Conservation (phyloP, 2,797 vertebrate species). For the Fistularia commersonii region DNA sequence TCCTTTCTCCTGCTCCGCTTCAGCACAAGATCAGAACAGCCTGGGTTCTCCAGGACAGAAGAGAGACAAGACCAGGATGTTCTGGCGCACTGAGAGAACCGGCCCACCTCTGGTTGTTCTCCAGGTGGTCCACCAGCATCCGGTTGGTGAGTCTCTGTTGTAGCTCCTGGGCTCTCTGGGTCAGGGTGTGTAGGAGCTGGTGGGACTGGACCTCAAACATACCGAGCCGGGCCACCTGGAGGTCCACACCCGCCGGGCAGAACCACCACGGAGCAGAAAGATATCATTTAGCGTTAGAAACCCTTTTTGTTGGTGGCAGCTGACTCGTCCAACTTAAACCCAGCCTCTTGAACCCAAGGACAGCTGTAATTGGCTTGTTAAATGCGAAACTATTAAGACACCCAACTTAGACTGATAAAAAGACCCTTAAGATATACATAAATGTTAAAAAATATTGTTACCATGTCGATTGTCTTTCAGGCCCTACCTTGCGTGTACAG, state of each 20-base stretch:
- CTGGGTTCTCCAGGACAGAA: too few species aligned
- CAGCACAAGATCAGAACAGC: too few species aligned
- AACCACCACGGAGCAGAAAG: not conserved
- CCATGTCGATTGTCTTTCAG: not conserved
- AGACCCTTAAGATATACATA: not conserved
- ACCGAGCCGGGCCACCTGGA: constrained; percentile 78
- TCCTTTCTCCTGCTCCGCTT: too few species aligned
- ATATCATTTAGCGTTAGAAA: not conserved
- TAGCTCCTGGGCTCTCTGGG: constrained; percentile 74
- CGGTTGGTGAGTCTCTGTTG: constrained; percentile 73
- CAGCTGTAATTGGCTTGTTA: not conserved
- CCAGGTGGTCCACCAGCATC: constrained; percentile 79
- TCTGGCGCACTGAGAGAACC: not conserved
- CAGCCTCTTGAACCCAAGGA: too few species aligned
- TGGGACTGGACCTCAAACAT: constrained; percentile 87
- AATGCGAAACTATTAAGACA: not conserved
- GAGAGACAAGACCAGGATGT: too few species aligned
- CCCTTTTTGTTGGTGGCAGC: not conserved
- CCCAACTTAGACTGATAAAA: too few species aligned
- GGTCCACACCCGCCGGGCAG: too few species aligned
- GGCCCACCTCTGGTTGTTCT: constrained; percentile 69
- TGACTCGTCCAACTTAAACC: too few species aligned
- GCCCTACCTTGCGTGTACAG: constrained; percentile 76
- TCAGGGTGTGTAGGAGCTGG: constrained; percentile 75
- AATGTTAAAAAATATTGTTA: not conserved